Base-by-base conservation (phyloP, 2,113 vertebrate genomes). In the Pseudolaguvia tuberculata region DNA sequence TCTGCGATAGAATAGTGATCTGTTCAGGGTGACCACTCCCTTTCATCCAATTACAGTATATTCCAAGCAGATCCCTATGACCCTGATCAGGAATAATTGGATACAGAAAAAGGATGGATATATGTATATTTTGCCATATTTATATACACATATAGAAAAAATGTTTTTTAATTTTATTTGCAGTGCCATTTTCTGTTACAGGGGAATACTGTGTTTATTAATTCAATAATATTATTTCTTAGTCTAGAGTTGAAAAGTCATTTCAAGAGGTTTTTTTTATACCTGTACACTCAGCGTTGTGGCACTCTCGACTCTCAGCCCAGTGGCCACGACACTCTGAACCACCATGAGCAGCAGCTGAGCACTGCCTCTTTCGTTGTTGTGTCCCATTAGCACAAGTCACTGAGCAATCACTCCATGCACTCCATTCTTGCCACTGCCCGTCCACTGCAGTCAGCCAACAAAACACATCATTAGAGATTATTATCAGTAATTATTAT, bases 371-470 rank as follows among this genome's bases (percentile, higher is more conserved):
- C 84, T 93, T 98, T 75, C 96, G 90, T 89, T 99, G 96, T 88
- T 99, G 97, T 5, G 97, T 99, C 80, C 97, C 97, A 9, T 99
- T 99, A 55, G 96, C 94, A 85, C 97, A 99, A 6, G 95, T 98
- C 88, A 98, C 97, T 0, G 97, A 98, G 85, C 97, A 99, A 84
- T 96, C 94, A 81, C 95, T 97, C 96, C 97, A 99, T 0, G 93
- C 84, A 80, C 94, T 98, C 97, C 97, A 99, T 86, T 99, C 97
- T 82, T 98, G 96, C 97, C 97, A 99, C 88, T 98, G 95, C 68
- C 97, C 97, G 45, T 99, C 97, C 80, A 99, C 97, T 99, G 91
- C 4, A 47, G 21, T 70, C 81, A 79, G 71, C 63, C 85, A 87
- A 81, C 80, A 86, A 81, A 82, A 82, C 69, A 82, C 23, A 42